Conservation (phyloP, 2,797 vertebrate genomes). For the Ateles fusciceps region DNA sequence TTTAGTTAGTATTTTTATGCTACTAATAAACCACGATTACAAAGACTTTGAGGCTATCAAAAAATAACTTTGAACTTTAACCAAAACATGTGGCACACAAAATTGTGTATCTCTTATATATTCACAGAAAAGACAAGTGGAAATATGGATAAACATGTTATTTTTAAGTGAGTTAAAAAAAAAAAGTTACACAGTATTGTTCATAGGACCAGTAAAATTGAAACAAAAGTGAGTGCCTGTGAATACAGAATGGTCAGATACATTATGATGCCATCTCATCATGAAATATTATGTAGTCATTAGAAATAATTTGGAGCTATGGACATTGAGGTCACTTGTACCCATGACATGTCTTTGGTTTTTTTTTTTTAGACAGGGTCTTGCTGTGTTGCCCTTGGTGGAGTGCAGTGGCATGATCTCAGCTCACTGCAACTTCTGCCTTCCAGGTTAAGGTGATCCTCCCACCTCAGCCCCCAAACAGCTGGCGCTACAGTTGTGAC, state of each 20-base stretch:
- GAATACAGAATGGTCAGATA: background rate
- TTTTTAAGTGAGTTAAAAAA: background rate
- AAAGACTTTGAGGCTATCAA: slow-evolving; percentile 45
- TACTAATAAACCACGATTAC: background rate
- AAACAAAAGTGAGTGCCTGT: background rate
- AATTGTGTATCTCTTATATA: background rate
- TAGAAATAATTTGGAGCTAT: slow-evolving; percentile 27
- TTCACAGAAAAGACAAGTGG: background rate
- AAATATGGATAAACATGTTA: slow-evolving; percentile 26
- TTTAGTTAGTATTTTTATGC: slow-evolving; percentile 1
- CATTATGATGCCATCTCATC: background rate
- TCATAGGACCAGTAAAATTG: slow-evolving; percentile 9
- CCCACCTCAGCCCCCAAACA: no score
- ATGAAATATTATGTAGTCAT: background rate
- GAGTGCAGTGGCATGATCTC: no score
- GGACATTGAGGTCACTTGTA: slow-evolving; percentile 3
- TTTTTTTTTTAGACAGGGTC: no score
- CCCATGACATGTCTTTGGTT: background rate
- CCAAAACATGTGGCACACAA: background rate
- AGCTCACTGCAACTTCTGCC: no score
- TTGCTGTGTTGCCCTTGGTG: no score
- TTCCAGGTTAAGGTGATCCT: no score
- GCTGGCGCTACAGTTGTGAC: no score
- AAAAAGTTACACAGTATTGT: background rate
- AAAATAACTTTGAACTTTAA: slow-evolving; percentile 51